Conservation (phyloP, 1,140 invertebrate species). For the Calephelis virginiensis region DNA sequence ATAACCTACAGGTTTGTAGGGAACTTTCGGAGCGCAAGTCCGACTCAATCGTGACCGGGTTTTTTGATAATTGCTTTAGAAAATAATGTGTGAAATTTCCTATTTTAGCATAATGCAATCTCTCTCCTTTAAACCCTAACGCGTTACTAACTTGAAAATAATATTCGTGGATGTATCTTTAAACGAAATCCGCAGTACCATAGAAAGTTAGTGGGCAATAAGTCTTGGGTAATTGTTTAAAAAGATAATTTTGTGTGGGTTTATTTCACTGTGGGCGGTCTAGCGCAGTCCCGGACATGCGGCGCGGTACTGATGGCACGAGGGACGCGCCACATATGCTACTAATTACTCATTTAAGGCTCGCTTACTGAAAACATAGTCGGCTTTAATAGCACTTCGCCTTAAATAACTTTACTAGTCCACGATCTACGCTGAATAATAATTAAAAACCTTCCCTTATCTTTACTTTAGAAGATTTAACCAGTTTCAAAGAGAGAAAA, state of each 20-base stretch:
- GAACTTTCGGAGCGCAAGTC: too few relatives aligned
- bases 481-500: neutral
- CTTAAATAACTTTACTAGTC: slow-evolving; percentile 27
- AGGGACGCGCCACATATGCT: slow-evolving; percentile 52
- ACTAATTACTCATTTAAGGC: slow-evolving; percentile 69
- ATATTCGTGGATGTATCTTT: neutral
- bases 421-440: slow-evolving; percentile 19
- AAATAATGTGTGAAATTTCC: too few relatives aligned
- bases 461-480: slow-evolving; percentile 1
- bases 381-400: slow-evolving; percentile 38
- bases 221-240: slow-evolving; percentile 52
- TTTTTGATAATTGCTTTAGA: too few relatives aligned
- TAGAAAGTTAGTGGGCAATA: slow-evolving; percentile 18
- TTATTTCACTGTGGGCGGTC: slow-evolving; percentile 48
- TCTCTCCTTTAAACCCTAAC: too few relatives aligned
- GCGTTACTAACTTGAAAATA: too few relatives aligned
- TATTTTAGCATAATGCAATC: too few relatives aligned
- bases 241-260: slow-evolving; percentile 66
- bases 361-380: slow-evolving; percentile 39
- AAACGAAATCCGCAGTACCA: slow-evolving; percentile 6
- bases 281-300: slow-evolving; percentile 44
- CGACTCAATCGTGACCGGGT: too few relatives aligned
- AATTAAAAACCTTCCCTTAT: slow-evolving; percentile 10
- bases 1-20: too few relatives aligned
- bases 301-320: slow-evolving; percentile 51